Percentiles rank a stretch among this genome's conserved stretches.
These are phyloP conservation scores for Andrena camellia DNA, from an alignment of 2,888 invertebrate species.

Conservation along the genomic window DNA sequence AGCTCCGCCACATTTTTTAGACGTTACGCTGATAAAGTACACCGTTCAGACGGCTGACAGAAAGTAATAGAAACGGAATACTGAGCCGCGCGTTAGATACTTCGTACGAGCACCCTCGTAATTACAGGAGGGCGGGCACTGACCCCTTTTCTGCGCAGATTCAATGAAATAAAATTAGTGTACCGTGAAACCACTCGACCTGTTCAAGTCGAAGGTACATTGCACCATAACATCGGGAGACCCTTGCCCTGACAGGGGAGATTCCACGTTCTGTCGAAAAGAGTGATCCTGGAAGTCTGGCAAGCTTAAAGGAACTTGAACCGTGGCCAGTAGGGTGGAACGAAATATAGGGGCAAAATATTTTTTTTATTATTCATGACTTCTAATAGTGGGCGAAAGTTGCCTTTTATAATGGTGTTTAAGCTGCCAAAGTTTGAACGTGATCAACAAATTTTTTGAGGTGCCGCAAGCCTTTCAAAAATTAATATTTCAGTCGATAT, in stretches of 20 bases:
- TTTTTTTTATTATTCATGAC: too few relatives aligned
- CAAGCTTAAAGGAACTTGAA: neutral
- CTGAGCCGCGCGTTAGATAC: neutral
- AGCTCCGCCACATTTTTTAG: neutral
- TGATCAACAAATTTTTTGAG: too few relatives aligned
- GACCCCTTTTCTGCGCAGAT: neutral
- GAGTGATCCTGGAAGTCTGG: neutral
- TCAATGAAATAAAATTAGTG: neutral
- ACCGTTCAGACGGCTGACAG: neutral
- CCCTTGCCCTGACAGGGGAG: neutral
- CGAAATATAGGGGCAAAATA: too few relatives aligned
- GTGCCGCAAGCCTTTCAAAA: too few relatives aligned
- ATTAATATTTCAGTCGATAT: too few relatives aligned
- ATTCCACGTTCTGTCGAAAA: neutral
- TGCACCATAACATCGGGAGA: neutral
- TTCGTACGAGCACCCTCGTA: neutral
- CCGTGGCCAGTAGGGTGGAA: neutral
- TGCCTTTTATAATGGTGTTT: too few relatives aligned
- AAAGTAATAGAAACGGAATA: slow-evolving; percentile 3
- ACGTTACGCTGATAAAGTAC: neutral
- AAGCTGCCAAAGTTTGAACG: too few relatives aligned
- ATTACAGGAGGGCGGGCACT: neutral
- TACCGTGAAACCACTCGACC: too few relatives aligned
- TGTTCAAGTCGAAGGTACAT: too few relatives aligned
- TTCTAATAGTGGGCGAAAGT: too few relatives aligned